Evolutionary conservation across 2,113 vertebrate species (phyloP), one percentile per base, ranked within the genome.

Genomic region (Porphyrio hochstetteri): DNA sequence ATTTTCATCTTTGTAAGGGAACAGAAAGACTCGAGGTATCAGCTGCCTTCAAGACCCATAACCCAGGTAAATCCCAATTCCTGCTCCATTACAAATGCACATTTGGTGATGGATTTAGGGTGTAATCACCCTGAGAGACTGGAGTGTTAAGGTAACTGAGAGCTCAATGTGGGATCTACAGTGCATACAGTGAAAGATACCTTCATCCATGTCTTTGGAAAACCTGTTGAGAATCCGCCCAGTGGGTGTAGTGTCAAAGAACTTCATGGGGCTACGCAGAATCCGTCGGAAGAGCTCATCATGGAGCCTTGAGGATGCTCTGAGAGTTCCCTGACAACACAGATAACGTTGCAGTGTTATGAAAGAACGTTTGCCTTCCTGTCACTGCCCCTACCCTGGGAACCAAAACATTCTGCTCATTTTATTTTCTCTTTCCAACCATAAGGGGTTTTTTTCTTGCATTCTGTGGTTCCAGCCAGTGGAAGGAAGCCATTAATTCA

Each of bases 181-280:
- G 52, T 0, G 1, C 42, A 59, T 11, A 48, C 21, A 84, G 55
- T 4, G 11, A 52, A 28, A 64, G 27, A 75, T 97, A 99, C 99
- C 99, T 99, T 99, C 99, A 95, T 99, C 99, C 99, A 99, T 98
- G 95, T 99, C 99, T 97, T 98, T 99, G 94, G 99, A 99, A 97
- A 99, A 99, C 71, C 99, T 97, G 95, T 98, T 99, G 67, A 99
- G 98, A 96, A 99, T 98, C 61, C 98, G 98, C 14, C 98, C 99
- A 0, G 98, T 98, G 10, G 99, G 99, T 2, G 99, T 99, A 1
- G 98, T 98, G 94, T 99, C 99, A 56, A 99, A 99, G 94, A 99
- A 99, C 74, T 99, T 99, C 99, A 99, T 99, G n/a, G 99, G 99
- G 84, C 99, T 99, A 55, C 98, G 98, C 23, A 99, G 98, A 93